Base-by-base conservation (phyloP, 2,113 vertebrate genomes). In the Bubalus kerabau region DNA sequence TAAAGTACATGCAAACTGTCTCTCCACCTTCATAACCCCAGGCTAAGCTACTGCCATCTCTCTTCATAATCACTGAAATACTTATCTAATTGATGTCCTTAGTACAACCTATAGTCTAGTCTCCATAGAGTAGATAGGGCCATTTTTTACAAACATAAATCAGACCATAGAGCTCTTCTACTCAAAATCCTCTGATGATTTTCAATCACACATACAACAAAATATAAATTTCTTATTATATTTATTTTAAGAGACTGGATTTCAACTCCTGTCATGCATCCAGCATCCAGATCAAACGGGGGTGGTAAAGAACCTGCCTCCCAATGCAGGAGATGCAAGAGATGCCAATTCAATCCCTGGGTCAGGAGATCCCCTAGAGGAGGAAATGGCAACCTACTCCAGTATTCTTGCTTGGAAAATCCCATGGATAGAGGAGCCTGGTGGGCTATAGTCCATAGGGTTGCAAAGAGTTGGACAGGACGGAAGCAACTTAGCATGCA, bases 131-230 rank as follows among this genome's bases (percentile, higher is more conserved):
- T 28, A 76, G 12, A 26, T 12, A 64, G 28, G 19, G 43, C 19
- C 24, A 64, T 88, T 76, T 84, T 40, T 28, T 50, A 84, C 19
- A 84, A 83, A 83, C 16, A 57, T 48, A 64, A 92, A 92, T 84
- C 30, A 78, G 78, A 89, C 26, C 59, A 64, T 23, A 64, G 21
- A 74, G 52, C 60, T 84, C 36, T 88, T 48, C 48, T 92, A 11
- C 32, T 50, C 32, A 76, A 89, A 88, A 28, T 8, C 7, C 23
- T 89, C 28, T 17, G 71, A 12, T 57, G 36, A 78, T 57, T 82
- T 95, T 67, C 30, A 56, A 40, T 87, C 71, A 50, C n/a, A 91
- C 52, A 85, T 3, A 40, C 36, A 85, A 85, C 24, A 40, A 96
- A 88, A 89, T 56, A 54, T 32, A 92, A 67, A 60, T 54, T 43